phyloP scores from a whole-genome alignment of 2,113 vertebrate species.

The Cacatua alba region DNA sequence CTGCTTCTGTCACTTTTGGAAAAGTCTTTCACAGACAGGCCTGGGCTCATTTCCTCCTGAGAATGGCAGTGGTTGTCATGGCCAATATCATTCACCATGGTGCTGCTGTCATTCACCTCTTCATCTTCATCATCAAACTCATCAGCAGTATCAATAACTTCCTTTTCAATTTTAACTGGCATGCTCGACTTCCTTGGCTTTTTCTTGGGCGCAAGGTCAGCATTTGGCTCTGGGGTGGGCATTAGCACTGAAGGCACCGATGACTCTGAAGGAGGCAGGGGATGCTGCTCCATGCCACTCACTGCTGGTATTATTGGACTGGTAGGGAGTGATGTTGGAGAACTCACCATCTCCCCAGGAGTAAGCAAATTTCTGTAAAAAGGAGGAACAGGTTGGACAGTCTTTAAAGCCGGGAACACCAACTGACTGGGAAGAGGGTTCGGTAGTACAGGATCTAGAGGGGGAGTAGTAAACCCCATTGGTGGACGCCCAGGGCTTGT shows the following conservation, averaged over 20 bases:
- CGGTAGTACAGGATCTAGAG: constrained; percentile 91
- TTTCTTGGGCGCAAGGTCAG: constrained; percentile 94
- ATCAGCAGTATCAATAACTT: constrained; percentile 93
- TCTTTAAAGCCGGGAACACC: constrained; percentile 94
- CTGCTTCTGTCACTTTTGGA: constrained; percentile 85
- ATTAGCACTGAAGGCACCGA: constrained; percentile 78
- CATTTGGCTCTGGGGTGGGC: constrained; percentile 76
- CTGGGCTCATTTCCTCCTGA: constrained; percentile 95
- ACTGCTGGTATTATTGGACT: constrained; percentile 92
- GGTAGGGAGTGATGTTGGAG: constrained; percentile 92
- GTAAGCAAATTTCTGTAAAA: constrained; percentile 97
- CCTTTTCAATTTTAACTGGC: constrained; percentile 99
- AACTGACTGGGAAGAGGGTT: constrained; percentile 91
- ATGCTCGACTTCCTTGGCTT: constrained; percentile 99
- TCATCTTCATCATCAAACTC: constrained; percentile 96
- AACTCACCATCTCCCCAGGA: constrained; percentile 93
- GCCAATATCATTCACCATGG: constrained; percentile 85
- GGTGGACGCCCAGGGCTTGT: constrained; percentile 96
- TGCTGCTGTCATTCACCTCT: constrained; percentile 81
- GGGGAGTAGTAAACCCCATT: constrained; percentile 93
- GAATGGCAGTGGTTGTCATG: constrained; percentile 94
- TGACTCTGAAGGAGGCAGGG: constrained; percentile 82
- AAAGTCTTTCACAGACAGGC: constrained; percentile 89
- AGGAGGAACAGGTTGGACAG: constrained; percentile 96
- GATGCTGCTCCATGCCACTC: constrained; percentile 82